Conservation (phyloP, 2,797 vertebrate genomes). For the Molossus molossus region DNA sequence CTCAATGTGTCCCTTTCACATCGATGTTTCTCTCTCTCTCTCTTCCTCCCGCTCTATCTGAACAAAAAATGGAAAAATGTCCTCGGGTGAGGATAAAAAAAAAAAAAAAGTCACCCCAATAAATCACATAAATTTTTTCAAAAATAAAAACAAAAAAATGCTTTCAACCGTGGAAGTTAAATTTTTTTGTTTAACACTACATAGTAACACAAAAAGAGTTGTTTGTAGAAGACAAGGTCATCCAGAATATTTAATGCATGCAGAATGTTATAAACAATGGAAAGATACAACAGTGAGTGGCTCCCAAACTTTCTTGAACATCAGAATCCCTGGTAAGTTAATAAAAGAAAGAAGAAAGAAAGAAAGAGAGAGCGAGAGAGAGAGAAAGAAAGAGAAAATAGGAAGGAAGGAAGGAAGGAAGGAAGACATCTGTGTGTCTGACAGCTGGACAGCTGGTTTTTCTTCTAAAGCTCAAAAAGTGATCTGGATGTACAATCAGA, state of each 20-base stretch:
- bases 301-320: background rate
- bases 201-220: background rate
- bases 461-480: background rate
- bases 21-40: no score
- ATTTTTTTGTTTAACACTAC: background rate
- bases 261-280: background rate
- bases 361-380: no score
- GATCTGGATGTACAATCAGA: background rate
- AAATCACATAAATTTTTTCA: background rate
- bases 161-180: background rate
- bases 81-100: background rate
- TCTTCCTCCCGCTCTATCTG: no score
- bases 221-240: background rate
- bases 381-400: no score
- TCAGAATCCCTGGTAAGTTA: background rate
- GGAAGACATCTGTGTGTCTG: background rate
- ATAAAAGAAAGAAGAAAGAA: background rate
- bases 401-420: no score
- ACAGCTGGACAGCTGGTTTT: background rate
- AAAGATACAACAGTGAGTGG: background rate
- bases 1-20: no score
- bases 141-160: background rate
- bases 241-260: background rate
- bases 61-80: no score
- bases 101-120: no score